Evolutionary conservation across 2,113 vertebrate species (phyloP).

Genomic region (Neoarius graeffei): DNA sequence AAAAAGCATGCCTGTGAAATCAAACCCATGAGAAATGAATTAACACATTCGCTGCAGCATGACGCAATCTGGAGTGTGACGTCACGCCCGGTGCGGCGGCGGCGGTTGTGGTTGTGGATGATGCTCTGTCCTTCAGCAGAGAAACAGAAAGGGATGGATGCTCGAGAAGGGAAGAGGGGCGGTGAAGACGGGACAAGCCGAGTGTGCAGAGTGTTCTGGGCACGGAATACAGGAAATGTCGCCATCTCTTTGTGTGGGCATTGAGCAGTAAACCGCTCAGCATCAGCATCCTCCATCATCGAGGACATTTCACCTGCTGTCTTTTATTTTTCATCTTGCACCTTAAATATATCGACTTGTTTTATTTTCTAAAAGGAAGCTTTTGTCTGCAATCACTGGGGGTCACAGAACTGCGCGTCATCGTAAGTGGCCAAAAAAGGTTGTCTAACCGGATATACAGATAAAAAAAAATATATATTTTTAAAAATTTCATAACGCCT

Average conservation of each 20-base stretch:
- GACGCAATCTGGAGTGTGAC: conserved; percentile 19
- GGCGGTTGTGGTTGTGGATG: background rate
- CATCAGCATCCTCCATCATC: background rate
- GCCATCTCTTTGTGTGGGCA: conserved; percentile 4
- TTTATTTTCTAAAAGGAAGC: background rate
- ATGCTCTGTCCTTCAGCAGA: conserved; percentile 20
- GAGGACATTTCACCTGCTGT: background rate
- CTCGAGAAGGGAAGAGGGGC: background rate
- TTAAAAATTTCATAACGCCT: background rate
- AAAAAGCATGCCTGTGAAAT: no score
- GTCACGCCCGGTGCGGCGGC: conserved; percentile 26
- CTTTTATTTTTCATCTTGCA: background rate
- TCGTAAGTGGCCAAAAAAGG: background rate
- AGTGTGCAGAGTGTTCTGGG: background rate
- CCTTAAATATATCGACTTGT: no score
- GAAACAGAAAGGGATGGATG: background rate
- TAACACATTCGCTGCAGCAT: conserved; percentile 1
- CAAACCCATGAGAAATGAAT: background rate
- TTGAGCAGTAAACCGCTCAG: background rate
- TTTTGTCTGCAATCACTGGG: background rate
- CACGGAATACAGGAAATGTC: conserved; percentile 8
- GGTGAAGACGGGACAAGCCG: background rate
- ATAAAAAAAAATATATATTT: background rate
- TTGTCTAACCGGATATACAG: background rate
- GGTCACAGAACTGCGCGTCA: background rate